Percentiles rank a stretch among this genome's conserved stretches.
phyloP scores from a whole-genome alignment of 2,888 invertebrate species.

The Drosophila bunnanda region DNA sequence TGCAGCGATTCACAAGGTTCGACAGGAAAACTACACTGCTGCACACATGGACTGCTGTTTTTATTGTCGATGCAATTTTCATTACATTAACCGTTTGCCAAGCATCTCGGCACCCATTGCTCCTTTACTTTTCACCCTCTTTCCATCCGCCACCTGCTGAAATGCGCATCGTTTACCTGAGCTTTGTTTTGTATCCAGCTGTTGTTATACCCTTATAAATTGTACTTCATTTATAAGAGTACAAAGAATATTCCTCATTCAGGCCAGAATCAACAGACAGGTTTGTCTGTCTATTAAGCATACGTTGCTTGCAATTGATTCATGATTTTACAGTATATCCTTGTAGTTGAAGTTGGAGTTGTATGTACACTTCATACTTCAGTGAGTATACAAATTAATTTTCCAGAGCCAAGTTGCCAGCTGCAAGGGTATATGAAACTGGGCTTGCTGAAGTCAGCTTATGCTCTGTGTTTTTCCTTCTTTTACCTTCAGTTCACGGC shows the following conservation, averaged over 20 bases:
- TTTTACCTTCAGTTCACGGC: conserved; percentile 51
- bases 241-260: not conserved
- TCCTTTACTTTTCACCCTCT: not conserved
- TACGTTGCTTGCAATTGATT: not conserved
- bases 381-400: not conserved
- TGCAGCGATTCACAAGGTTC: conserved; percentile 36
- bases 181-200: conserved; percentile 39
- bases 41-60: conserved; percentile 64
- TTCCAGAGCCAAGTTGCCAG: not conserved
- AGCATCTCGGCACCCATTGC: conserved; percentile 26
- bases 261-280: too few species aligned
- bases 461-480: conserved; percentile 7
- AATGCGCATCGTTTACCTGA: conserved; percentile 46
- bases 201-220: conserved; percentile 4
- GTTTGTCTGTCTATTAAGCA: not conserved
- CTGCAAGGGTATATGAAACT: not conserved
- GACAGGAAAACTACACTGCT: conserved; percentile 12
- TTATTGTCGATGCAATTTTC: conserved; percentile 75
- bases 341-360: not conserved
- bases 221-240: not conserved
- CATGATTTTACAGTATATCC: not conserved
- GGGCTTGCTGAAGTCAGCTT: not conserved
- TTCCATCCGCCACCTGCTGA: conserved; percentile 10
- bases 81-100: conserved; percentile 75
- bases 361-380: not conserved